Evolutionary conservation across 2,888 invertebrate species (phyloP).

Genomic region (Volucella inanis): DNA sequence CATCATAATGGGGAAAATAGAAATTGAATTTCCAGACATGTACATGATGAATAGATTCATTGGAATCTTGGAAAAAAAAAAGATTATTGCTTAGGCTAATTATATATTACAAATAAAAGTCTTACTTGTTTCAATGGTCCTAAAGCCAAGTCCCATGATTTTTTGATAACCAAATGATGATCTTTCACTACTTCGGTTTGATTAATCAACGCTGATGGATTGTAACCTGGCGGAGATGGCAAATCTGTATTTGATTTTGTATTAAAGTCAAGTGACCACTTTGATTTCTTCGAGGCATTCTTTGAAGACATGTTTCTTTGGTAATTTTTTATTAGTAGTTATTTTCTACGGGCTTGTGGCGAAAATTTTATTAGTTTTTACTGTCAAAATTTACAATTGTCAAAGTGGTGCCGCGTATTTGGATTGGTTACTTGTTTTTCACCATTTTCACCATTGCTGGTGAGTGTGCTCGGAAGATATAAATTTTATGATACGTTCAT

Average conservation of each 20-base stretch:
- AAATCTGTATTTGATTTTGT: slow-evolving; percentile 86
- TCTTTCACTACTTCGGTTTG: slow-evolving; percentile 92
- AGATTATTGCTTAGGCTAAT: background rate
- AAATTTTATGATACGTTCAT: background rate
- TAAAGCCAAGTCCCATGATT: slow-evolving; percentile 97
- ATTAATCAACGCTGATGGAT: slow-evolving; percentile 88
- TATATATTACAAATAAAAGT: background rate
- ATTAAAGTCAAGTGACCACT: slow-evolving; percentile 87
- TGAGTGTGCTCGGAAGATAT: slow-evolving; percentile 1
- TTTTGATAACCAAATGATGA: slow-evolving; percentile 93
- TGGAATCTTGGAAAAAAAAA: slow-evolving; percentile 85
- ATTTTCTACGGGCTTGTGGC: slow-evolving; percentile 4
- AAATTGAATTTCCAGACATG: slow-evolving; percentile 99
- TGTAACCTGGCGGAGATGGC: slow-evolving; percentile 93
- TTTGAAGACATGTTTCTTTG: slow-evolving; percentile 80
- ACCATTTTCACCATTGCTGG: slow-evolving; percentile 27
- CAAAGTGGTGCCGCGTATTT: slow-evolving; percentile 20
- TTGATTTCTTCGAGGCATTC: slow-evolving; percentile 84
- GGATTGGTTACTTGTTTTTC: slow-evolving; percentile 20
- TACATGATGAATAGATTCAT: slow-evolving; percentile 99
- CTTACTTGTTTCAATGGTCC: slow-evolving; percentile 94
- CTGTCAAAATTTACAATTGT: slow-evolving; percentile 37
- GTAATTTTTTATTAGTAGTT: slow-evolving; percentile 19
- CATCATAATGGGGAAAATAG: slow-evolving; percentile 99
- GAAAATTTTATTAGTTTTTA: slow-evolving; percentile 27